phyloP scores from a whole-genome alignment of 2,113 vertebrate genomes.

The Pygoscelis adeliae region DNA sequence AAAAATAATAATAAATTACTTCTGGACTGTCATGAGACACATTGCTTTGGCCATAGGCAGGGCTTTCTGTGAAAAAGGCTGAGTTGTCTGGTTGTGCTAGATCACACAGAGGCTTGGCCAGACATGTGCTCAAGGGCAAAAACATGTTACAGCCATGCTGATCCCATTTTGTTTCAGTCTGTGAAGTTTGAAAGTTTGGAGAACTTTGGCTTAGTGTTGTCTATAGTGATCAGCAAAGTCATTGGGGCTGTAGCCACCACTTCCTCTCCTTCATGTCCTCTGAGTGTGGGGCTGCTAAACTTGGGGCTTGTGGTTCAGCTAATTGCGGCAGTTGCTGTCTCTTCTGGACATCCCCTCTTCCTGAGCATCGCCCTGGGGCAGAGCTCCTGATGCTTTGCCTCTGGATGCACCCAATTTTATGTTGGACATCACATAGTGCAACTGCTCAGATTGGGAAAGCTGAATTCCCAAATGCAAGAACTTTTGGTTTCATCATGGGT shows the following conservation, averaged over 20 bases:
- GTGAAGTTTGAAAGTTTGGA: neutral
- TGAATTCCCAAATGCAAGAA: neutral
- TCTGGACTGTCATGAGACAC: neutral
- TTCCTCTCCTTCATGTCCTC: neutral
- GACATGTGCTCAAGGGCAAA: neutral
- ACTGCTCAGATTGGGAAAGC: neutral
- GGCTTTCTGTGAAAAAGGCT: neutral
- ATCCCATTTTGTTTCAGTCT: neutral
- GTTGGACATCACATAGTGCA: accelerated
- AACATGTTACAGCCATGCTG: neutral
- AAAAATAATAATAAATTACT: neutral
- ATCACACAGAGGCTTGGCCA: neutral
- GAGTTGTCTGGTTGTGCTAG: neutral
- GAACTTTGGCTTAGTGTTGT: neutral
- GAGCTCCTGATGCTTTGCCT: neutral
- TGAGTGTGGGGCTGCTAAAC: neutral
- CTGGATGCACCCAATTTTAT: neutral
- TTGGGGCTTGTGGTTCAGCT: neutral
- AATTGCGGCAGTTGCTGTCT: neutral
- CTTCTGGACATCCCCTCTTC: neutral
- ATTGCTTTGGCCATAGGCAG: neutral
- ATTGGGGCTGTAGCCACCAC: neutral
- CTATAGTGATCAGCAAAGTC: accelerated
- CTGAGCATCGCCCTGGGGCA: neutral
- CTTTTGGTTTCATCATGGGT: neutral